Percentiles rank a stretch among this genome's conserved stretches.
These are phyloP conservation scores for Calidris pygmaea DNA, from an alignment of 2,113 vertebrate species.

Conservation along the genomic window DNA sequence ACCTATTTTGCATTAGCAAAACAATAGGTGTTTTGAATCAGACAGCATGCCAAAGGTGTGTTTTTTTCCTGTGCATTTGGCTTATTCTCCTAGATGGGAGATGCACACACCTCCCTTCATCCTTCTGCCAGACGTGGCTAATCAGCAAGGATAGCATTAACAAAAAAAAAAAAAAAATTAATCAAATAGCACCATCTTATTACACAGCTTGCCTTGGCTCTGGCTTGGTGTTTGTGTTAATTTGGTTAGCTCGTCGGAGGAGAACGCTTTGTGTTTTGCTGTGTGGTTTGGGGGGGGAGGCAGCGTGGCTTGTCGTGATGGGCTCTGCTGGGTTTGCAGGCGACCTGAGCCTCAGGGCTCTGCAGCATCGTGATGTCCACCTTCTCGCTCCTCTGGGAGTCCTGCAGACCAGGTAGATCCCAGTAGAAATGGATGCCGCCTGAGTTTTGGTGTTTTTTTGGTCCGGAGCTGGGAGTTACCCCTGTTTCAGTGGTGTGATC, in stretches of 20 bases:
- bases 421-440: rapidly evolving
- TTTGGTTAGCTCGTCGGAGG: not conserved
- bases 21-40: conserved; percentile 23
- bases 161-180: not conserved
- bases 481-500: not conserved
- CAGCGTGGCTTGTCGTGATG: rapidly evolving
- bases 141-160: not conserved
- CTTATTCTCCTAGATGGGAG: not conserved
- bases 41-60: not conserved
- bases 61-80: not conserved
- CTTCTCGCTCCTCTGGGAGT: not conserved
- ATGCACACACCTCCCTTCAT: not conserved
- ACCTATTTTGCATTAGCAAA: not conserved
- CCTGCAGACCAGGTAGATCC: not conserved
- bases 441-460: not conserved
- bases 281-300: not conserved
- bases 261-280: rapidly evolving
- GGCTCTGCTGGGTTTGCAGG: not conserved
- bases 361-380: not conserved
- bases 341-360: not conserved
- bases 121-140: not conserved
- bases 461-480: not conserved
- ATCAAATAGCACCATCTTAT: not conserved
- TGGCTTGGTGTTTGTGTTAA: not conserved
- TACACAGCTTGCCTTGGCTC: not conserved